Evolutionary conservation across 2,888 invertebrate genomes (phyloP), one percentile per base, ranked within the genome.

Genomic region (Nymphalis c-album): DNA sequence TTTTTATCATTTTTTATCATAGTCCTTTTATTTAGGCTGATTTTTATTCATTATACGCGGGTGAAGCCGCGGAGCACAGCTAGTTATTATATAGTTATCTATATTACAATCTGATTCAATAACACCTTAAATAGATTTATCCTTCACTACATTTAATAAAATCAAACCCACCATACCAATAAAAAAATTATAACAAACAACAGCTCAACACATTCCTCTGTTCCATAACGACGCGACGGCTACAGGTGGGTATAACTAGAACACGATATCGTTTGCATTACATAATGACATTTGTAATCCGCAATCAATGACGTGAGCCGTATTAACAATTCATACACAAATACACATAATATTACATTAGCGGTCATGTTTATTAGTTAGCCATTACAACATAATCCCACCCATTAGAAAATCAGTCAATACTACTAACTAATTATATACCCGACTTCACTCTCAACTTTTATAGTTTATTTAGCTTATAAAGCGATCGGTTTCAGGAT

Each of bases 351-450:
- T 71, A 69, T 71, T 64, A 45, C 71, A 71, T 71, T 71, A 71
- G 71, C 67, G 71, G 71, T 71, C 48, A 40, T 60, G 71, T 69
- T 70, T 70, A 70, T 70, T 69, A 71, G 68, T 60, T 45, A 59
- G 64, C 50, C 61, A 61, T 67, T 8, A 50, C 35, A 22, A 63
- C 46, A 60, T 70, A 70, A 70, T 67, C 70, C 68, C 6, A 20
- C 57, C 66, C 65, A 69, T 71, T 69, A 68, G 63, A 63, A 60
- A 71, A 60, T 64, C 62, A 57, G 60, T 58, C 57, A 51, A 51
- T 47, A 64, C 53, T 46, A 31, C 31, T n/a, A n/a, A 55, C 31
- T 17, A 55, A 35, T n/a, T 55, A 55, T 31, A n/a, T 6, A 1
- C 1, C 31, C 7, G 8, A 55, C n/a, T 31, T 8, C 8, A 31